Evolutionary conservation across 2,888 invertebrate genomes (phyloP).

Genomic region (Meliscaeva auricollis): DNA sequence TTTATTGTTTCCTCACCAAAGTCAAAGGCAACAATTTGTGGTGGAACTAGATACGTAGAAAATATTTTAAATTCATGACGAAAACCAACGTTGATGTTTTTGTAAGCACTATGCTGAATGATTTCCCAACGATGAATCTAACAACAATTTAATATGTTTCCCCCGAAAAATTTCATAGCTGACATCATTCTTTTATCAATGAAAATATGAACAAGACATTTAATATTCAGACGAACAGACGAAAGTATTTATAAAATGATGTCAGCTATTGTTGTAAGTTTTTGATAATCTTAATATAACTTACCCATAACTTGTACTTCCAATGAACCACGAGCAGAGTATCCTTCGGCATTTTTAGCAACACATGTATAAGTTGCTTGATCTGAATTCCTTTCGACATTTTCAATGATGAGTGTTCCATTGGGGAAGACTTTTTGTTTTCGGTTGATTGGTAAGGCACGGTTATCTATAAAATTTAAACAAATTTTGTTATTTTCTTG

Average conservation of each 20-base stretch:
- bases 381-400: conserved; percentile 95
- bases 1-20: conserved; percentile 91
- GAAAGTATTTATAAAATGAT: conserved; percentile 40
- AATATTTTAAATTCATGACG: conserved; percentile 34
- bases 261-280: conserved; percentile 38
- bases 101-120: conserved; percentile 55
- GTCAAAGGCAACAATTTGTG: conserved; percentile 91
- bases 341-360: conserved; percentile 95
- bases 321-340: conserved; percentile 93
- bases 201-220: neutral
- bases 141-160: conserved; percentile 12
- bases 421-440: conserved; percentile 97
- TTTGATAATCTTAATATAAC: conserved; percentile 82
- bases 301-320: conserved; percentile 99
- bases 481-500: too few relatives aligned
- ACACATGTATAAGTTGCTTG: conserved; percentile 98
- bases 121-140: conserved; percentile 45
- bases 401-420: conserved; percentile 96
- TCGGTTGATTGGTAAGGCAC: conserved; percentile 95
- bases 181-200: conserved; percentile 34
- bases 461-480: conserved; percentile 86
- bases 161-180: conserved; percentile 37
- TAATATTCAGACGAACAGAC: conserved; percentile 59
- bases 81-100: conserved; percentile 79
- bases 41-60: conserved; percentile 86